phyloP scores from a whole-genome alignment of 2,888 invertebrate species.

The Heteromyza rotundicornis region DNA sequence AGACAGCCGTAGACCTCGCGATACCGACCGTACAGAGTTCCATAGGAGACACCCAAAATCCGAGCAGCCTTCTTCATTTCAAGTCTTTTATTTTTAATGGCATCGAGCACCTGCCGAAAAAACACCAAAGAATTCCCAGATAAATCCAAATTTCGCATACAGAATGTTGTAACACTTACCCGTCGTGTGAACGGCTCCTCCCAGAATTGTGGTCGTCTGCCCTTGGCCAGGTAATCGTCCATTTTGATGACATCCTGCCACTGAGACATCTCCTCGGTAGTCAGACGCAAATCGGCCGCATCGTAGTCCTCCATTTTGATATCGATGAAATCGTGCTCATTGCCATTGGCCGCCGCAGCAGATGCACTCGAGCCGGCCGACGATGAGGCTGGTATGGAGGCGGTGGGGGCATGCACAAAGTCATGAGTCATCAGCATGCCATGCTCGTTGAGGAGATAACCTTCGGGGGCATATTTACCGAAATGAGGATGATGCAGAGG shows the following conservation, averaged over 20 bases:
- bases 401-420: conserved; percentile 40
- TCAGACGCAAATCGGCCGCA: conserved; percentile 51
- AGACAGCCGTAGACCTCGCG: conserved; percentile 88
- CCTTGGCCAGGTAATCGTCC: conserved; percentile 85
- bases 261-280: conserved; percentile 57
- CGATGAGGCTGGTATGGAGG: conserved; percentile 22
- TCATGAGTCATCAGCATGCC: conserved; percentile 55
- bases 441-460: conserved; percentile 54
- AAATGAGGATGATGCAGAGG: conserved; percentile 39
- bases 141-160: background rate
- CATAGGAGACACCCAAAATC: conserved; percentile 87
- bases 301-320: conserved; percentile 55
- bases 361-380: conserved; percentile 23
- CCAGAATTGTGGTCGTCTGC: conserved; percentile 89
- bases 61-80: conserved; percentile 95
- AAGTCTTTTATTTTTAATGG: conserved; percentile 86
- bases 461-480: conserved; percentile 43
- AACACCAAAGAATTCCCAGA: too few relatives aligned
- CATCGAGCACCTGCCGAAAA: conserved; percentile 79
- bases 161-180: conserved; percentile 48
- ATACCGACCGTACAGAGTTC: conserved; percentile 87
- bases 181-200: conserved; percentile 88
- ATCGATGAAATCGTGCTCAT: conserved; percentile 42
- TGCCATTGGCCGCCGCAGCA: conserved; percentile 35
- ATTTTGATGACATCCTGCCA: conserved; percentile 78